Conservation (phyloP, 2,797 vertebrate genomes). For the Cheirogaleus major region DNA sequence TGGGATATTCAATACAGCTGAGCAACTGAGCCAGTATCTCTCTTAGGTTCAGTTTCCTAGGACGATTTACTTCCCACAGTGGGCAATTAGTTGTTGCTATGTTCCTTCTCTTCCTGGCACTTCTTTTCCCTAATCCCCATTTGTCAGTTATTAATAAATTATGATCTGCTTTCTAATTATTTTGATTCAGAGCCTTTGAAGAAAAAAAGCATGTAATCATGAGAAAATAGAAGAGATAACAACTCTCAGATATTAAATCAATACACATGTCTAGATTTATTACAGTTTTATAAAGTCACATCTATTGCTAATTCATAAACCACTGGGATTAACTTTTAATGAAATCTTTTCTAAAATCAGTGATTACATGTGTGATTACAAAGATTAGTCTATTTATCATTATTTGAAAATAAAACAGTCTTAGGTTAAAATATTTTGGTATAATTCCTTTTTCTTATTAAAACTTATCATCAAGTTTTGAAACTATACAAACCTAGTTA, state of each 20-base stretch:
- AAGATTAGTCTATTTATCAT: conserved; percentile 56
- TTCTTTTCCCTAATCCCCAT: conserved; percentile 1
- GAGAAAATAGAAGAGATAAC: conserved; percentile 72
- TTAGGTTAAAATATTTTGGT: conserved; percentile 53
- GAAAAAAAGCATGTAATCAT: conserved; percentile 63
- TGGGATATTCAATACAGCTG: not conserved
- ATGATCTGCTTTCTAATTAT: conserved; percentile 61
- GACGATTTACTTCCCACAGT: conserved; percentile 48
- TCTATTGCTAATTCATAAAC: conserved; percentile 64
- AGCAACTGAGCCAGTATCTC: conserved; percentile 10
- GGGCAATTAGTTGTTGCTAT: conserved; percentile 54
- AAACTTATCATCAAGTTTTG: not conserved
- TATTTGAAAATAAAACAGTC: conserved; percentile 61
- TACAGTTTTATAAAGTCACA: conserved; percentile 71
- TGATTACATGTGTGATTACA: conserved; percentile 64
- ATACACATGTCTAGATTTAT: conserved; percentile 68
- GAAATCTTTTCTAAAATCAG: conserved; percentile 71
- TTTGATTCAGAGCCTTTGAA: conserved; percentile 52
- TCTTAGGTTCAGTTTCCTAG: conserved; percentile 44
- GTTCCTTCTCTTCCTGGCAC: not conserved
- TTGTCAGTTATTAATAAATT: conserved; percentile 72
- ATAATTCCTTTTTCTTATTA: not conserved
- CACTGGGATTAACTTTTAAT: conserved; percentile 68
- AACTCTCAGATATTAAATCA: conserved; percentile 69
- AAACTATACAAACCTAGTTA: not conserved